Conservation (phyloP, 2,888 invertebrate species). For the Cheilosia scutellata region DNA sequence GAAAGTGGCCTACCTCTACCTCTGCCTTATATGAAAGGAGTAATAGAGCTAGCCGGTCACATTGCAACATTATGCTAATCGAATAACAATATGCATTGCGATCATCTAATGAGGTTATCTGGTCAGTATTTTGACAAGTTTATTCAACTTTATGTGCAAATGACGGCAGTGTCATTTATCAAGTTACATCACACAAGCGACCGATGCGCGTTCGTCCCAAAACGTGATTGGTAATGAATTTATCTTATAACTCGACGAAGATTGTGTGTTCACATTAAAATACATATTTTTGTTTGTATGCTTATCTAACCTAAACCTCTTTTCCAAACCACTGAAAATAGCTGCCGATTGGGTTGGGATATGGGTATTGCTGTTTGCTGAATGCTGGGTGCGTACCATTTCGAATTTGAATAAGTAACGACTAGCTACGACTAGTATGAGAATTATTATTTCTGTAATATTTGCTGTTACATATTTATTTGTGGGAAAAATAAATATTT, state of each 20-base stretch:
- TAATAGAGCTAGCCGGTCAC: not conserved
- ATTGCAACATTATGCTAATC: slow-evolving; percentile 40
- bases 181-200: slow-evolving; percentile 40
- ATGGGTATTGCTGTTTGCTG: not conserved
- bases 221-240: slow-evolving; percentile 53
- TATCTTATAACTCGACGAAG: slow-evolving; percentile 43
- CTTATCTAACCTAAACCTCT: slow-evolving; percentile 27
- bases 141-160: slow-evolving; percentile 47
- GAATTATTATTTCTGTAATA: slow-evolving; percentile 5
- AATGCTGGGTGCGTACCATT: too few relatives aligned
- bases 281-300: not conserved
- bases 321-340: not conserved
- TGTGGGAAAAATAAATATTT: not conserved
- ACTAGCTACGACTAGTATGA: not conserved
- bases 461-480: slow-evolving; percentile 13
- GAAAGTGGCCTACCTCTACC: slow-evolving; percentile 26
- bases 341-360: slow-evolving; percentile 1
- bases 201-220: not conserved
- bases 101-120: slow-evolving; percentile 72
- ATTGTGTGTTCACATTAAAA: slow-evolving; percentile 22
- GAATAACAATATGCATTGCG: slow-evolving; percentile 40
- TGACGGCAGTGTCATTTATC: slow-evolving; percentile 21
- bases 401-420: slow-evolving; percentile 6
- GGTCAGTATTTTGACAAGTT: slow-evolving; percentile 48
- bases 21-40: slow-evolving; percentile 1